Percentiles rank a stretch among this genome's conserved stretches.
These are phyloP conservation scores for Lutjanus erythropterus DNA, from an alignment of 2,113 vertebrate species.

Conservation along the genomic window DNA sequence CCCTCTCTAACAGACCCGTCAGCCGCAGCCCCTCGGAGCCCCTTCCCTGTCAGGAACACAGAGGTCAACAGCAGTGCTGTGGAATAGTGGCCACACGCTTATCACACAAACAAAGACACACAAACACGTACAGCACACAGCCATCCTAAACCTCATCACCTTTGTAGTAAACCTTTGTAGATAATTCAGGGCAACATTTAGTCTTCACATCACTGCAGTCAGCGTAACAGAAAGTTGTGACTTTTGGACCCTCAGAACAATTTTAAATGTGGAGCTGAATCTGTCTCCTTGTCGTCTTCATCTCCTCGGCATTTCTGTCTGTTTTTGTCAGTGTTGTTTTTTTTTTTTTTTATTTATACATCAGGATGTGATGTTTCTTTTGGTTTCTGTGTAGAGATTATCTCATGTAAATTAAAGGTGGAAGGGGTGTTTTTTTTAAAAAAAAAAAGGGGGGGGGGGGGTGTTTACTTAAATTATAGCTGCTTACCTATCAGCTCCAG, in stretches of 20 bases:
- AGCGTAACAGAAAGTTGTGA: background rate
- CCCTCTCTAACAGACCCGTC: constrained; percentile 57
- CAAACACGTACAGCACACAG: constrained; percentile 1
- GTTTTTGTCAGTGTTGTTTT: constrained; percentile 8
- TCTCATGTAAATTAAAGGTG: background rate
- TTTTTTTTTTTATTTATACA: constrained; percentile 50
- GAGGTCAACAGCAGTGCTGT: constrained; percentile 76
- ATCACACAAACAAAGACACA: no score
- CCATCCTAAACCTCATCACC: background rate
- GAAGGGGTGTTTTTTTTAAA: background rate
- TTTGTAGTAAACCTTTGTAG: constrained; percentile 10
- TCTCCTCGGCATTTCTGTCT: background rate
- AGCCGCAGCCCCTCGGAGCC: constrained; percentile 7
- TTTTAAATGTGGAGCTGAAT: constrained; percentile 4
- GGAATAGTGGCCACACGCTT: constrained; percentile 76
- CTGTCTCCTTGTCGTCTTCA: background rate
- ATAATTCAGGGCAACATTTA: background rate
- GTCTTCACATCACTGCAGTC: constrained; percentile 1
- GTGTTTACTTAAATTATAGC: constrained; percentile 3
- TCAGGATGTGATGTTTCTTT: constrained; percentile 11
- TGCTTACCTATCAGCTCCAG: background rate
- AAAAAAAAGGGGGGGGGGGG: no score
- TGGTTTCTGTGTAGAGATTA: constrained; percentile 2
- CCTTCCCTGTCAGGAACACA: constrained; percentile 57
- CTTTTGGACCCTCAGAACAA: background rate